Conservation (phyloP, 1,140 invertebrate species). For the Spodoptera litura region DNA sequence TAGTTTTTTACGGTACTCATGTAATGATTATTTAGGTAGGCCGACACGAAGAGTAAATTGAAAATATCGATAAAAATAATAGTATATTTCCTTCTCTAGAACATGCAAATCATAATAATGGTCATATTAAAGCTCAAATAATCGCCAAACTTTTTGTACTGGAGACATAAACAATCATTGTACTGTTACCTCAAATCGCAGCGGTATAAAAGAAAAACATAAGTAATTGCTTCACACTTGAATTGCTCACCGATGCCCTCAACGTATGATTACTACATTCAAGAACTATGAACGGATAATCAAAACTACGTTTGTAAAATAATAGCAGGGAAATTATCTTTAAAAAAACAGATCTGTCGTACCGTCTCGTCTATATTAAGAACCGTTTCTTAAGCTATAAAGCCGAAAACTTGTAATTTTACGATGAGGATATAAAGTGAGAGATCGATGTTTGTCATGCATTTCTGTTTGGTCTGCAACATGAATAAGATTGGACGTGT, state of each 20-base stretch:
- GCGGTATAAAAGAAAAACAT: slow-evolving; percentile 14
- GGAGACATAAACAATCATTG: slow-evolving; percentile 39
- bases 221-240: slow-evolving; percentile 33
- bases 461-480: slow-evolving; percentile 56
- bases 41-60: not conserved
- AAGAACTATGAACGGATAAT: slow-evolving; percentile 28
- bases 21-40: not conserved
- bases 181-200: slow-evolving; percentile 50
- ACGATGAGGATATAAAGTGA: slow-evolving; percentile 63
- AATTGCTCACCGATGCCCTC: slow-evolving; percentile 26
- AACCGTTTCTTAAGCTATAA: slow-evolving; percentile 60
- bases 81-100: not conserved
- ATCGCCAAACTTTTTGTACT: slow-evolving; percentile 19
- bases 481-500: slow-evolving; percentile 51
- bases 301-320: slow-evolving; percentile 41
- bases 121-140: not conserved
- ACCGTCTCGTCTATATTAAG: slow-evolving; percentile 59
- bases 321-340: slow-evolving; percentile 61
- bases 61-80: slow-evolving; percentile 7
- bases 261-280: slow-evolving; percentile 35
- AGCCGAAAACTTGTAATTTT: slow-evolving; percentile 62
- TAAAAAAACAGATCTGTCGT: slow-evolving; percentile 55
- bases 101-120: slow-evolving; percentile 6
- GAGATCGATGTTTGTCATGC: slow-evolving; percentile 53
- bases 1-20: slow-evolving; percentile 13